A percentile compares a stretch with the other conserved stretches of the same genome.
phyloP scores from a whole-genome alignment of 2,113 vertebrate species.

The Pogonocichla stellata region DNA sequence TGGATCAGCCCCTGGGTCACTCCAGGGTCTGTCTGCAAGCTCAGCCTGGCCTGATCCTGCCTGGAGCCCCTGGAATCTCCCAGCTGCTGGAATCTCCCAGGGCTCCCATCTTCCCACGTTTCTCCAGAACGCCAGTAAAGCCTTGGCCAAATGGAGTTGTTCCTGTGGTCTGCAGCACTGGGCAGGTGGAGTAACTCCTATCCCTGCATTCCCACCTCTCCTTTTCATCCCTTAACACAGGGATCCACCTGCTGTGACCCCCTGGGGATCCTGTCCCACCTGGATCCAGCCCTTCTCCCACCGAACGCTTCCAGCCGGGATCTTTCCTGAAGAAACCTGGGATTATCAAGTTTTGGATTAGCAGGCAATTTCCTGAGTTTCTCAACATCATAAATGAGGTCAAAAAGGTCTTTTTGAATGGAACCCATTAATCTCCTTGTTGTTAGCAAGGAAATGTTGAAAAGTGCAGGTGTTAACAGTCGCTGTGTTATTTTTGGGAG shows the following conservation, averaged over 20 bases:
- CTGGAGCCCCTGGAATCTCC: background rate
- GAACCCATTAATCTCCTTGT: slow-evolving; percentile 78
- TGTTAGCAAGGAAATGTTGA: slow-evolving; percentile 73
- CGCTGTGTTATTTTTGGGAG: slow-evolving; percentile 81
- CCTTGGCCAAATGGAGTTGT: accelerated
- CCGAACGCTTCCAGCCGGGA: background rate
- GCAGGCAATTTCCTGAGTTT: slow-evolving; percentile 75
- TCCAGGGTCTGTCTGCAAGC: background rate
- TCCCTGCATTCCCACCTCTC: background rate
- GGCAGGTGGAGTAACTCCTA: accelerated
- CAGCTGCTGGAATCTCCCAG: background rate
- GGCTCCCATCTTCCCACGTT: background rate
- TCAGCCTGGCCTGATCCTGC: background rate
- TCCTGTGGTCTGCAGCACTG: background rate
- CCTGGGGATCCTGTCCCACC: background rate
- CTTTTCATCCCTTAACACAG: accelerated
- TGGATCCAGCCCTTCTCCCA: background rate
- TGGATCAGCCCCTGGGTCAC: background rate
- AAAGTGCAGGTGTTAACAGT: slow-evolving; percentile 81
- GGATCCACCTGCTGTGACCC: background rate
- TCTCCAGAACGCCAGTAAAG: background rate
- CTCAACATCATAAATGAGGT: slow-evolving; percentile 75
- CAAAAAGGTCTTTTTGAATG: slow-evolving; percentile 72
- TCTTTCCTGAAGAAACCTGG: slow-evolving; percentile 21
- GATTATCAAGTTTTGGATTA: slow-evolving; percentile 74